These are phyloP conservation scores for Leptarthrus brevirostris DNA, from an alignment of 2,888 invertebrate genomes.

Conservation along the genomic window DNA sequence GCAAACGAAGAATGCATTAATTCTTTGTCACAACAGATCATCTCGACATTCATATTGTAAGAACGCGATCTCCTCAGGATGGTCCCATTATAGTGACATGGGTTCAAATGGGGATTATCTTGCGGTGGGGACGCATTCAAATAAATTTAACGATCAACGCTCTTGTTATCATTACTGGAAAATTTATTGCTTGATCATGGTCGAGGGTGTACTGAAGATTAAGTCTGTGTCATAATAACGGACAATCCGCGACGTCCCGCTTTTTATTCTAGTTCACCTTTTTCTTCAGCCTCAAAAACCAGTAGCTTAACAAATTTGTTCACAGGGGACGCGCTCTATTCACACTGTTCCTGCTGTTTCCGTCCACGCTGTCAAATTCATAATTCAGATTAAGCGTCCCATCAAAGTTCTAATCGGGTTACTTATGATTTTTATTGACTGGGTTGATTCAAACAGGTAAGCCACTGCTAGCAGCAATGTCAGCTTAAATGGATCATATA, in stretches of 20 bases:
- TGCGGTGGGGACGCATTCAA: slow-evolving; percentile 19
- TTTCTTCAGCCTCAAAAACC: slow-evolving; percentile 32
- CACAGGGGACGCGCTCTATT: slow-evolving; percentile 11
- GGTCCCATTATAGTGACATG: background rate
- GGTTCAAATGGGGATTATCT: slow-evolving; percentile 44
- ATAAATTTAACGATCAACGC: slow-evolving; percentile 48
- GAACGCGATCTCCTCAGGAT: too few relatives aligned
- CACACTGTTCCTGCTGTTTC: background rate
- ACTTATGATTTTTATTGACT: slow-evolving; percentile 12
- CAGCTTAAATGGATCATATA: background rate
- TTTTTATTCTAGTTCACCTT: background rate
- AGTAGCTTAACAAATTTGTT: slow-evolving; percentile 48
- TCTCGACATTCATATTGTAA: too few relatives aligned
- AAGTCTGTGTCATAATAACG: slow-evolving; percentile 27
- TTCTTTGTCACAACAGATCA: too few relatives aligned
- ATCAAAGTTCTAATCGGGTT: slow-evolving; percentile 36
- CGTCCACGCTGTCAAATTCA: slow-evolving; percentile 18
- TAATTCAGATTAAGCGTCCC: background rate
- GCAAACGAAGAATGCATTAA: too few relatives aligned
- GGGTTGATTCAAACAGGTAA: background rate
- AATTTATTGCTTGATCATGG: slow-evolving; percentile 39
- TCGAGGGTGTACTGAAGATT: slow-evolving; percentile 19
- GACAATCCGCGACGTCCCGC: background rate
- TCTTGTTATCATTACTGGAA: slow-evolving; percentile 25
- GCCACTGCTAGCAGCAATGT: background rate